Conservation (phyloP, 30 jellyfish, hydroid and myxozoan genomes). For the Aurelia sp. region DNA sequence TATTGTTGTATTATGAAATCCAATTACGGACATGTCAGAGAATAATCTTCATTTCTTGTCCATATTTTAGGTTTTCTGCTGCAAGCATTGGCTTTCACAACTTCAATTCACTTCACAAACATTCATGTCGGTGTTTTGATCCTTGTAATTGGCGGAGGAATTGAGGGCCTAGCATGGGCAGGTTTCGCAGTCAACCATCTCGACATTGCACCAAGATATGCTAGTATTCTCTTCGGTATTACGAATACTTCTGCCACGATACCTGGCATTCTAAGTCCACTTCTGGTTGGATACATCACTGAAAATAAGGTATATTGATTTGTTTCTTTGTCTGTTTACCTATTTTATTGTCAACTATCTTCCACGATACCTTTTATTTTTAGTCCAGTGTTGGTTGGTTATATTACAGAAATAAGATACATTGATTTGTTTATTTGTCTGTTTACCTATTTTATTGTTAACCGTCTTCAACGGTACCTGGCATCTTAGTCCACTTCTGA, state of each 20-base stretch:
- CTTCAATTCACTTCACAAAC: constrained; percentile 53
- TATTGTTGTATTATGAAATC: no score
- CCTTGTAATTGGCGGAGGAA: constrained; percentile 87
- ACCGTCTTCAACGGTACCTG: constrained; percentile 88
- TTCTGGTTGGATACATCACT: constrained; percentile 86
- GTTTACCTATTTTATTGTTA: no score
- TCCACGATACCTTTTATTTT: no score
- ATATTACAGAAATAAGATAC: no score
- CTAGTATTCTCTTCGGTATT: constrained; percentile 91
- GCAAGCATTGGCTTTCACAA: constrained; percentile 80
- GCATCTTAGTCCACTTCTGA: constrained; percentile 84
- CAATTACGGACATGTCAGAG: no score
- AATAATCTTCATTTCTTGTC: no score
- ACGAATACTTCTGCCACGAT: constrained; percentile 93
- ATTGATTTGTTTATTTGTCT: no score
- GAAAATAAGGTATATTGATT: constrained; percentile 54
- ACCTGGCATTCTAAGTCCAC: constrained; percentile 90
- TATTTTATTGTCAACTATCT: no score
- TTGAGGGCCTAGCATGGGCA: constrained; percentile 96
- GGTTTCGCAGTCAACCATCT: constrained; percentile 98
- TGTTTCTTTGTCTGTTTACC: neutral
- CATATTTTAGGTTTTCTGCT: constrained; percentile 68
- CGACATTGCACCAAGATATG: constrained; percentile 94
- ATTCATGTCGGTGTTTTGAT: constrained; percentile 69
- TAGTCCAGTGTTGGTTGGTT: no score